Base-by-base conservation (phyloP, 64 coral and sea anemone species). In the Stichodactyla helianthus region DNA sequence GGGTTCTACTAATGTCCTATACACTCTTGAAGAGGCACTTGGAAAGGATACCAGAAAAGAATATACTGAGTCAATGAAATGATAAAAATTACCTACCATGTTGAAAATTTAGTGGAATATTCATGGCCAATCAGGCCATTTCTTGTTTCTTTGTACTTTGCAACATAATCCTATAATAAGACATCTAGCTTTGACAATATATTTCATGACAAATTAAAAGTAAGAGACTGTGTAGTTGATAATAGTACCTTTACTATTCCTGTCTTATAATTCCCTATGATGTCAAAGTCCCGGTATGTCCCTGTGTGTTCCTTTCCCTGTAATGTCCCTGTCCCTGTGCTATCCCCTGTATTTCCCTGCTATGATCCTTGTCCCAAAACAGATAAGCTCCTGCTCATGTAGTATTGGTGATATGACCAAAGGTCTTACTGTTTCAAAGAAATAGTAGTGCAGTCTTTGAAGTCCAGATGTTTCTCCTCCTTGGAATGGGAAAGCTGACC, bases 81-180 rank as follows among this genome's bases (percentile, higher is more conserved):
- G 35, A 44, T 44, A 81, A 52, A 81, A 4, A 15, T 60, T 25
- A 63, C 55, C 2, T 60, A 84, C 89, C 89, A 91, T 20, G 89
- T 62, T 64, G 79, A 84, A 13, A 91, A 55, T 28, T 91, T 91
- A 50, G 89, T 91, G 16, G 89, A 91, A 76, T 91, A 91, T 6
- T 91, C 85, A 65, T 85, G 52, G 16, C 89, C 89, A 86, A 91
- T 86, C 61, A 91, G 44, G 14, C 89, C 84, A 71, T 91, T 91
- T 9, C 89, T 77, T 15, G 89, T 91, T 63, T 91, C 89, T 79
- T 91, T 91, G 28, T 91, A 91, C 35, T 62, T 91, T 18, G 76
- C 70, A 53, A 91, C 89, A 91, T 59, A 16, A 50, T 82, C 52
- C 78, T 81, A 81, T 81, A 81, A 19, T 16, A 11, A 31, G 14